Evolutionary conservation across 2,888 invertebrate genomes (phyloP).

Genomic region (Drepanosiphum platanoidis): DNA sequence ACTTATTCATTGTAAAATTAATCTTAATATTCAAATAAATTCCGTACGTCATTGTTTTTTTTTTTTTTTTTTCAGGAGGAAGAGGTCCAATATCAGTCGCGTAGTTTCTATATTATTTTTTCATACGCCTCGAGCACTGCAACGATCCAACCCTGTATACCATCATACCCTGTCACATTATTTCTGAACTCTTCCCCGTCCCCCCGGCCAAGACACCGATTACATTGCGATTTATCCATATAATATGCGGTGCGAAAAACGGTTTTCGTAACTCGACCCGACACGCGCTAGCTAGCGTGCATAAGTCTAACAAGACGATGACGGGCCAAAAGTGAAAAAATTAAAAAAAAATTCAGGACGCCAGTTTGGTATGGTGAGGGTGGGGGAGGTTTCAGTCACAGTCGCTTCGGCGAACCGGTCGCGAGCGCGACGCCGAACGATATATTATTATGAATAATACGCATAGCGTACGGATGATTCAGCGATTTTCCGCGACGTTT

Average conservation of each 20-base stretch:
- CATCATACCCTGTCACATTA: too few species aligned
- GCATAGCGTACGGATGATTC: neutral
- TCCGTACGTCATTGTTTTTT: too few species aligned
- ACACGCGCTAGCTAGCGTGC: conserved; percentile 13
- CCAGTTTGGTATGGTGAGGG: too few species aligned
- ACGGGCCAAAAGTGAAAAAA: neutral
- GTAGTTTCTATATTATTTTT: too few species aligned
- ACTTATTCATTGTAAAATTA: too few species aligned
- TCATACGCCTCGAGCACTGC: too few species aligned
- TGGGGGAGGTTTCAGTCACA: neutral
- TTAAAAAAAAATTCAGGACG: neutral
- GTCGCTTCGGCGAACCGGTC: conserved; percentile 35
- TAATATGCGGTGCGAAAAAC: neutral
- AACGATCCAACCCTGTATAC: too few species aligned
- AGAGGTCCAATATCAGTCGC: too few species aligned
- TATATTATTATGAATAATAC: neutral
- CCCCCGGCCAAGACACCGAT: too few species aligned
- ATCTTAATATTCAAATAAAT: too few species aligned
- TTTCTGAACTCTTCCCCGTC: too few species aligned
- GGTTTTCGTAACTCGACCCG: conserved; percentile 7
- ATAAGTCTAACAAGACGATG: neutral
- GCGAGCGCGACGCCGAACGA: neutral
- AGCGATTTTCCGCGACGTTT: neutral
- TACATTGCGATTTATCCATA: neutral
- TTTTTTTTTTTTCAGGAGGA: too few species aligned